Conservation (phyloP, 2,797 vertebrate species). For the Chiroxiphia lanceolata region DNA sequence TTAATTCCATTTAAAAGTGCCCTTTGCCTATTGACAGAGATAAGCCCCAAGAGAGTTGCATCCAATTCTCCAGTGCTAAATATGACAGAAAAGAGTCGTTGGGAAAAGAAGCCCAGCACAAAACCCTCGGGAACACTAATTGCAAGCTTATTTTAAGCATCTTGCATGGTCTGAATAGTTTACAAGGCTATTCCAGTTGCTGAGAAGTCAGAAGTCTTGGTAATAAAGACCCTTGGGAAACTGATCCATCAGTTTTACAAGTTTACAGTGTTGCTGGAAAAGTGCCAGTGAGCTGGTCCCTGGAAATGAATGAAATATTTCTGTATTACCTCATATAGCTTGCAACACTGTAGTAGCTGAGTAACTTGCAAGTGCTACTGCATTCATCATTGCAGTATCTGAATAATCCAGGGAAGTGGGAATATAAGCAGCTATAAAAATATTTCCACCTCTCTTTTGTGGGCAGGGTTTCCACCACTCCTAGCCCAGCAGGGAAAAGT, state of each 20-base stretch:
- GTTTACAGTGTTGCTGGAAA: slow-evolving; percentile 31
- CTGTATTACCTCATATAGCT: slow-evolving; percentile 44
- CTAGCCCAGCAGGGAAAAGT: neutral
- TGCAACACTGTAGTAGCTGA: neutral
- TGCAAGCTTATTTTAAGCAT: slow-evolving; percentile 39
- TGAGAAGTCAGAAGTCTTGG: slow-evolving; percentile 37
- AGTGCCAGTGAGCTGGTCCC: neutral
- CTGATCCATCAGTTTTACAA: slow-evolving; percentile 45
- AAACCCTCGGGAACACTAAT: neutral
- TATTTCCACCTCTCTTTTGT: neutral
- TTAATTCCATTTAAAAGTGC: neutral
- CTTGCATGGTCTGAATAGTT: neutral
- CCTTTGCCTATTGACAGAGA: slow-evolving; percentile 24
- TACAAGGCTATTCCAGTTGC: slow-evolving; percentile 12
- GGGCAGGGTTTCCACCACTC: neutral
- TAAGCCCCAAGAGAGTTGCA: neutral
- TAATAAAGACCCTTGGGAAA: slow-evolving; percentile 48
- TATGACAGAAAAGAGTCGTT: slow-evolving; percentile 5
- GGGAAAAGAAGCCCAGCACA: neutral
- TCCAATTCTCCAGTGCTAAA: neutral
- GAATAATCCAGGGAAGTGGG: neutral
- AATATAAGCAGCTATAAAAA: neutral
- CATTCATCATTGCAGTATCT: neutral
- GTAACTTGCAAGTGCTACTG: neutral
- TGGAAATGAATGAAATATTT: slow-evolving; percentile 55